Evolutionary conservation across 2,797 vertebrate species (phyloP).

Genomic region (Stomatorhinus walkeri): DNA sequence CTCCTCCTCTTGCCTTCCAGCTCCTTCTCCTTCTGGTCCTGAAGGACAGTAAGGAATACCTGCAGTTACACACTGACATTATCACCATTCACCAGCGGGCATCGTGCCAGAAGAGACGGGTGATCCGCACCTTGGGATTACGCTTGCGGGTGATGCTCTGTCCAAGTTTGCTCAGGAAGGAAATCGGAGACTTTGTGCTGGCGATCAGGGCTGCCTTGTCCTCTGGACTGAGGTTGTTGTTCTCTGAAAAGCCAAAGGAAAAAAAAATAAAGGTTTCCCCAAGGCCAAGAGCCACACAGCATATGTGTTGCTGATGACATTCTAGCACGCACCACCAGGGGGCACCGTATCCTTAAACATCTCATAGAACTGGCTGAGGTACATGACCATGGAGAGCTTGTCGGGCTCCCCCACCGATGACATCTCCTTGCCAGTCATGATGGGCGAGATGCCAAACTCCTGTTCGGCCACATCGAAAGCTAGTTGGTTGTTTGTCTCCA

Average conservation of each 20-base stretch:
- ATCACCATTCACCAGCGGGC: neutral
- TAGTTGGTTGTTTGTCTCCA: slow-evolving; percentile 90
- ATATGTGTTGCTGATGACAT: neutral
- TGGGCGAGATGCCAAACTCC: slow-evolving; percentile 93
- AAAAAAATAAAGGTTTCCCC: neutral
- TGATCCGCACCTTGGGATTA: slow-evolving; percentile 77
- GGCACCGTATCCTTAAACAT: slow-evolving; percentile 95
- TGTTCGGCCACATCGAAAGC: slow-evolving; percentile 88
- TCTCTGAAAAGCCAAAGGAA: slow-evolving; percentile 56
- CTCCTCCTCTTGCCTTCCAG: slow-evolving; percentile 88
- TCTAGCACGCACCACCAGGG: slow-evolving; percentile 71
- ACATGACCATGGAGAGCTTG: slow-evolving; percentile 98
- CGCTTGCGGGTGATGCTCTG: slow-evolving; percentile 92
- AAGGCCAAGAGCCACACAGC: neutral
- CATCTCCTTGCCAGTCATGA: slow-evolving; percentile 99
- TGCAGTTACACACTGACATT: neutral
- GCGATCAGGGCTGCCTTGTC: slow-evolving; percentile 81
- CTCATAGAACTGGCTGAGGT: slow-evolving; percentile 99
- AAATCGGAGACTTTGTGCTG: slow-evolving; percentile 92
- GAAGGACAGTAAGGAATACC: slow-evolving; percentile 27
- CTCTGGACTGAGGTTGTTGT: slow-evolving; percentile 79
- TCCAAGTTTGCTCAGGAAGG: slow-evolving; percentile 92
- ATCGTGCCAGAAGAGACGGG: neutral
- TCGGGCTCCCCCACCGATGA: slow-evolving; percentile 88
- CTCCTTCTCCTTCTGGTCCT: slow-evolving; percentile 98